A percentile compares a stretch with the other conserved stretches of the same genome.
Conservation (phyloP, 2,113 vertebrate genomes). For the Trogon surrucura region DNA sequence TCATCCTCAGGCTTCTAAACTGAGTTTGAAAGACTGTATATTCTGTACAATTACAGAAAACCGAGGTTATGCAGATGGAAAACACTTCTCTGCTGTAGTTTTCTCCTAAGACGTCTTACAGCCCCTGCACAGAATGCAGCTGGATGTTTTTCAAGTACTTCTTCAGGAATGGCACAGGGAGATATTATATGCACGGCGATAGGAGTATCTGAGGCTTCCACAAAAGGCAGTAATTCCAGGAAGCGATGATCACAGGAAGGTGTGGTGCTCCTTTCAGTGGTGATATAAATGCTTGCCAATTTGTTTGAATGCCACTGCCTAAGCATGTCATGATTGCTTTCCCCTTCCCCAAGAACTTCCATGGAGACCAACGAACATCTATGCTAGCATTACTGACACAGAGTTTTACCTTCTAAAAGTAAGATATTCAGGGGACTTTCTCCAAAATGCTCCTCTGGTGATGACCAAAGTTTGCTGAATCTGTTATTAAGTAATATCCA, state of each 20-base stretch:
- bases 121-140: conserved; percentile 21
- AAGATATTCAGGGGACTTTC: neutral
- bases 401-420: neutral
- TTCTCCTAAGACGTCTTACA: neutral
- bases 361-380: neutral
- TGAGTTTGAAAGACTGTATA: neutral
- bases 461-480: neutral
- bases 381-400: neutral
- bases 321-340: neutral
- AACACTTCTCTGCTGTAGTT: conserved; percentile 30
- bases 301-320: neutral
- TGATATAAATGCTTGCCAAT: neutral
- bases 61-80: conserved; percentile 24
- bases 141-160: conserved; percentile 15
- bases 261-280: neutral
- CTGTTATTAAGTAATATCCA: neutral
- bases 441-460: neutral
- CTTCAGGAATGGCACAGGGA: neutral
- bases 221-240: conserved; percentile 8
- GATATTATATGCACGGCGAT: neutral
- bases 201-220: neutral
- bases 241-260: neutral
- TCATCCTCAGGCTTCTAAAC: conserved; percentile 24
- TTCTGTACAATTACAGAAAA: conserved; percentile 27
- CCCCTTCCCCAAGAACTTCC: neutral